Evolutionary conservation across 64 coral and sea anemone species (phyloP).

Genomic region (Montipora foliosa): DNA sequence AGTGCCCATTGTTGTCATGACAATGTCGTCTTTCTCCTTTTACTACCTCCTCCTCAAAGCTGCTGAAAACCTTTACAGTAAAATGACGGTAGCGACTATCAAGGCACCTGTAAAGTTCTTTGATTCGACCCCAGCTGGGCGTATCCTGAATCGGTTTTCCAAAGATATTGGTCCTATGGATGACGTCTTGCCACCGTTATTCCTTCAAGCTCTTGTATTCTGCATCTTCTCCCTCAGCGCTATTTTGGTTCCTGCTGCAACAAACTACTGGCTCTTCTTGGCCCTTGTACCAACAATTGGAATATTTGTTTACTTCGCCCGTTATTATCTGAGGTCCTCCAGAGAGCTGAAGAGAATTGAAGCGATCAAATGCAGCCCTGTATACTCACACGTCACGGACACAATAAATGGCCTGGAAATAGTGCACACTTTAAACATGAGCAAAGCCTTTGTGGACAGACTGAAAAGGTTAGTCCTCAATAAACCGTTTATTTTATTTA

Average conservation of each 20-base stretch:
- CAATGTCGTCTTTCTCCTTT: conserved; percentile 2
- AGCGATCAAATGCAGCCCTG: no score
- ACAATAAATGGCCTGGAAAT: no score
- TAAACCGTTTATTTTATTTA: neutral
- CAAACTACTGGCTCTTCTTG: neutral
- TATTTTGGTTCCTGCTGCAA: conserved; percentile 58
- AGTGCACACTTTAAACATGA: neutral
- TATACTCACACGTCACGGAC: no score
- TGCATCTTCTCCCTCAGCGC: conserved; percentile 28
- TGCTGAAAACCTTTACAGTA: no score
- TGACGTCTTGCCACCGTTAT: conserved; percentile 51
- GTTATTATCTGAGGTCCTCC: conserved; percentile 58
- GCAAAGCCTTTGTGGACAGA: conserved; percentile 35
- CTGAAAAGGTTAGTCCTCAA: conserved; percentile 48
- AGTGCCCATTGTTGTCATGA: conserved; percentile 26
- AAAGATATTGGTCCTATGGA: conserved; percentile 77
- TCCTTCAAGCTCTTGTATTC: conserved; percentile 29
- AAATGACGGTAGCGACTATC: no score
- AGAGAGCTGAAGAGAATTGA: conserved; percentile 77
- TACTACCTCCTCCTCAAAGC: no score
- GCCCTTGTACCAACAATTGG: conserved; percentile 43
- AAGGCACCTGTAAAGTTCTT: no score
- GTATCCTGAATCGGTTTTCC: conserved; percentile 7
- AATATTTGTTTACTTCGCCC: conserved; percentile 35
- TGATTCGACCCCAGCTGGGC: no score